These are phyloP conservation scores for Lepidurus couesii DNA, from an alignment of 1,140 invertebrate species.

Conservation along the genomic window DNA sequence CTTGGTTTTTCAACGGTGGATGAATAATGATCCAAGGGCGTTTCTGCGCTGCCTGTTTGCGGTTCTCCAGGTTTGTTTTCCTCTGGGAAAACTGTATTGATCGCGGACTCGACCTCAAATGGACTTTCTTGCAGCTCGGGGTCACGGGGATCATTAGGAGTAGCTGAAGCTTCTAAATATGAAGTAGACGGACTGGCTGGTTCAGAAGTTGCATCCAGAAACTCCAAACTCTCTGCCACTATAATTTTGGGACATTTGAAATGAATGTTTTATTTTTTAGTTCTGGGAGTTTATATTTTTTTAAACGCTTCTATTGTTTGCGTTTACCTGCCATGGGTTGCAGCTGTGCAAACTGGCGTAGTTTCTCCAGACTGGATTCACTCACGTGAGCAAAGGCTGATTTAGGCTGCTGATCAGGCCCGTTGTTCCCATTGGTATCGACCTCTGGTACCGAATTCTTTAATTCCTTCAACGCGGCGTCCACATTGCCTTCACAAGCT, in stretches of 20 bases:
- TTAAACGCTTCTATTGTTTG: background rate
- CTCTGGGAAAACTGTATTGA: background rate
- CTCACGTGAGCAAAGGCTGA: background rate
- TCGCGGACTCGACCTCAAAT: background rate
- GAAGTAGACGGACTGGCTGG: background rate
- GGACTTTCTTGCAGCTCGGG: background rate
- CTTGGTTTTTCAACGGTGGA: background rate
- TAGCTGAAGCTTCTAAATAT: background rate
- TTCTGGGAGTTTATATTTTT: too few relatives aligned
- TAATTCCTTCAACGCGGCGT: conserved; percentile 64
- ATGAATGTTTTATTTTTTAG: too few relatives aligned
- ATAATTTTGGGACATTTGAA: background rate
- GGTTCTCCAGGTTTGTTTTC: background rate
- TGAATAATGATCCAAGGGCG: background rate
- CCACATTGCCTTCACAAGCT: conserved; percentile 66
- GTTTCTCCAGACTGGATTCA: background rate
- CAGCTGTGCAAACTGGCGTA: background rate
- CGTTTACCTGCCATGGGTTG: background rate
- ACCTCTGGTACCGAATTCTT: conserved; percentile 46
- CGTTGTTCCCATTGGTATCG: background rate
- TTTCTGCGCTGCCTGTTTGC: background rate
- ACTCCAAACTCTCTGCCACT: conserved; percentile 13
- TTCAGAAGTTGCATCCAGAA: background rate
- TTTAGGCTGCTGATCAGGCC: background rate
- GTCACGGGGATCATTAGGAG: background rate